Evolutionary conservation across 2,888 invertebrate genomes (phyloP), one percentile per base, ranked within the genome.

Genomic region (Griposia aprilina): DNA sequence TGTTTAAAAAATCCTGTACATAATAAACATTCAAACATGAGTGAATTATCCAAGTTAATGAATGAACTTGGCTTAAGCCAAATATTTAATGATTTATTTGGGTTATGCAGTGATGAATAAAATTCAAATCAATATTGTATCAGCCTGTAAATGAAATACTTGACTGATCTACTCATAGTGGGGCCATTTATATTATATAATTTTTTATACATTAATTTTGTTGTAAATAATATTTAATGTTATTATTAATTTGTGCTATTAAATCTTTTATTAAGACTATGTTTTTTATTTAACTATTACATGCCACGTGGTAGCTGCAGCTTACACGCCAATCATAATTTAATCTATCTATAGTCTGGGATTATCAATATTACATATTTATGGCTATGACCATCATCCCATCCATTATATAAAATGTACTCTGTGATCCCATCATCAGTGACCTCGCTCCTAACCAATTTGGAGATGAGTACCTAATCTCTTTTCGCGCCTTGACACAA

Each of bases 41-140:
- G 98, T 55, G 97, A 97, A 88, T 97, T 99, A 90, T 97, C 97
- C 76, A 98, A 98, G 90, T 99, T 97, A 94, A 96, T 99, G 89
- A 97, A 98, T 78, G 93, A 97, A 69, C 98, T 98, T 90, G 97
- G 97, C 41, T 97, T 98, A 67, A 97, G 97, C 74, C 97, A 98
- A 92, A 97, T 98, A 86, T 99, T 99, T 94, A 98, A 98, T 92
- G 98, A 98, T 86, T 97, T 98, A 81, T 99, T 99, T 97, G 98
- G 99, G 6, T 94, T 98, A 68, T 84, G 81, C 70, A 87, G 78
- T 87, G 87, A 89, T 68, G 89, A 84, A 57, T 84, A 70, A 83
- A 69, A 74, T 69, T 60, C 36, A 52, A 73, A 73, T 55, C 11
- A 76, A 48, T 36, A 36, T 30, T 45, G 11, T 30, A 36, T 11